These are phyloP conservation scores for Pedetes capensis DNA, from an alignment of 2,113 vertebrate species.

Conservation along the genomic window DNA sequence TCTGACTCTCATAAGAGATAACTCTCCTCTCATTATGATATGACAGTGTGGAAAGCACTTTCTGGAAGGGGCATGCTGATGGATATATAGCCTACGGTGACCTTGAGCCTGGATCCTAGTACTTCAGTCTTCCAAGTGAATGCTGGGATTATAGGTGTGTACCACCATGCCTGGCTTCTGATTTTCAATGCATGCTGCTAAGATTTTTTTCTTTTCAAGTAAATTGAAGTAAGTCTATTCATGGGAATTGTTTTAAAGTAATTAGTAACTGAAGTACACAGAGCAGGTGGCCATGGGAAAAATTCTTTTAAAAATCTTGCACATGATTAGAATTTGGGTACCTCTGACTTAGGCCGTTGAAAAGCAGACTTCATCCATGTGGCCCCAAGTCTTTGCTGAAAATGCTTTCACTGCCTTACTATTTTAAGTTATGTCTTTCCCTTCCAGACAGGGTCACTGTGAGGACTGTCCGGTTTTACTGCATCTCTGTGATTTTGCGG, in stretches of 20 bases:
- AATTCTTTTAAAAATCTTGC: not conserved
- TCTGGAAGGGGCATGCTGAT: not conserved
- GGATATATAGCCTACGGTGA: not conserved
- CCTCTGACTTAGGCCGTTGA: not conserved
- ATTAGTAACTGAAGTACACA: not conserved
- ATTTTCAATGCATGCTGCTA: not conserved
- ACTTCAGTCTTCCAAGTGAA: not conserved
- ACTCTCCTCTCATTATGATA: not conserved
- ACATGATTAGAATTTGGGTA: no score
- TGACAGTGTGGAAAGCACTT: not conserved
- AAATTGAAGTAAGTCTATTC: not conserved
- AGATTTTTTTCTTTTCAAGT: not conserved
- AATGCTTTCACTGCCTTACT: not conserved
- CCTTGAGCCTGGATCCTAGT: not conserved
- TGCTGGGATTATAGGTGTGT: not conserved
- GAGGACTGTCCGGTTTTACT: not conserved
- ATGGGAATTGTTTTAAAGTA: not conserved
- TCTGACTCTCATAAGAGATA: not conserved
- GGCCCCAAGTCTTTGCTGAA: not conserved
- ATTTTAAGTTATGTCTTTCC: not conserved
- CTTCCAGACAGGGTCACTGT: not conserved
- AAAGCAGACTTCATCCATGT: accelerated
- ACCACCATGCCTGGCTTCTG: no score
- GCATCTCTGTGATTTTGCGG: not conserved
- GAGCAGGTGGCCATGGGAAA: not conserved